Conservation (phyloP, 2,888 invertebrate genomes). For the Aphidoletes aphidimyza region DNA sequence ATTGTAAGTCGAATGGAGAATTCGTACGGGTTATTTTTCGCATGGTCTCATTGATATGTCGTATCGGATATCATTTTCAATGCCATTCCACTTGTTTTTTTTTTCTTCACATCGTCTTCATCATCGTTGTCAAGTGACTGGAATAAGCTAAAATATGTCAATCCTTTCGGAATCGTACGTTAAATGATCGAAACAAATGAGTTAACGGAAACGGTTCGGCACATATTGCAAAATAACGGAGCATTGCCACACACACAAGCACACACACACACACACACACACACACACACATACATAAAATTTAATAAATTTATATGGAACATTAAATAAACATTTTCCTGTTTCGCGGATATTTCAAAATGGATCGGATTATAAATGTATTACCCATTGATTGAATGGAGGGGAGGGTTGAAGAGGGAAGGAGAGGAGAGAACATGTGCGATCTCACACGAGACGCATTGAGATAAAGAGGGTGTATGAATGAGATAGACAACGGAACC, state of each 20-base stretch:
- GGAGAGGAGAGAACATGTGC: too few species aligned
- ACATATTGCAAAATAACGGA: background rate
- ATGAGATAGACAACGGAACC: background rate
- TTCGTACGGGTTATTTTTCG: background rate
- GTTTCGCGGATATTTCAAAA: background rate
- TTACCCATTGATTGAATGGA: too few species aligned
- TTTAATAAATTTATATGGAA: slow-evolving; percentile 49
- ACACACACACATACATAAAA: background rate
- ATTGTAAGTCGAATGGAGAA: background rate
- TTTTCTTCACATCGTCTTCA: background rate
- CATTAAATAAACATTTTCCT: slow-evolving; percentile 45
- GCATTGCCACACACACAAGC: too few species aligned
- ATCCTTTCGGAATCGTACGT: background rate
- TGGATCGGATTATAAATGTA: background rate
- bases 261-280: too few species aligned
- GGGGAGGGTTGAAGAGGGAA: too few species aligned
- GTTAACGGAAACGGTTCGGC: background rate
- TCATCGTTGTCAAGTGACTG: background rate
- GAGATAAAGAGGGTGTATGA: too few species aligned
- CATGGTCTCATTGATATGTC: background rate
- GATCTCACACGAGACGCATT: too few species aligned
- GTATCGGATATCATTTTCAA: background rate
- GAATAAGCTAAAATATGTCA: slow-evolving; percentile 1
- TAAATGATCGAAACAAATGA: background rate
- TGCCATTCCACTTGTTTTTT: background rate